Percentiles rank a stretch among this genome's conserved stretches.
Evolutionary conservation across 2,888 invertebrate species (phyloP).

Genomic region (Cataglyphis altisquamis): DNA sequence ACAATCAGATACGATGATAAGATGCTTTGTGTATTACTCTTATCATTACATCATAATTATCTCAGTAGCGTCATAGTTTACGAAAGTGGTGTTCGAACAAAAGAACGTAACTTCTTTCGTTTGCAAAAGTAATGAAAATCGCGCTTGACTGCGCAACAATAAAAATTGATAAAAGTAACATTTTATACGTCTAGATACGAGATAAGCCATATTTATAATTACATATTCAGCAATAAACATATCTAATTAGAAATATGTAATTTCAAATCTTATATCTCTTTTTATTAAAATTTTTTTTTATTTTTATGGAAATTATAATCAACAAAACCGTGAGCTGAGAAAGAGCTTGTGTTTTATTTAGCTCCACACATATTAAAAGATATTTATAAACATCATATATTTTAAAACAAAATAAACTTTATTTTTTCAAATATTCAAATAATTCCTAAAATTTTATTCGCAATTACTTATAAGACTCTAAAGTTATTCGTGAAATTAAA

Average conservation of each 20-base stretch:
- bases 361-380: not conserved
- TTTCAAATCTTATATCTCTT: not conserved
- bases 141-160: not conserved
- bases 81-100: slow-evolving; percentile 21
- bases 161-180: slow-evolving; percentile 2
- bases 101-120: slow-evolving; percentile 34
- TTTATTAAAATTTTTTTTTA: no score
- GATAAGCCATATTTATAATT: not conserved
- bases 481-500: not conserved
- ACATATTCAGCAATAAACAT: not conserved
- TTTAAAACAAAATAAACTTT: not conserved
- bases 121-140: slow-evolving; percentile 21
- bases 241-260: not conserved
- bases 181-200: not conserved
- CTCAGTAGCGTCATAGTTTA: slow-evolving; percentile 26
- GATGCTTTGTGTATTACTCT: slow-evolving; percentile 25
- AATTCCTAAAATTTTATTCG: not conserved
- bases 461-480: not conserved
- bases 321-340: not conserved
- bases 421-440: not conserved
- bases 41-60: slow-evolving; percentile 56
- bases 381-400: not conserved
- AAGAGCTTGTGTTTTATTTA: not conserved
- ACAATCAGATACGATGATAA: slow-evolving; percentile 48
- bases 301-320: not conserved